These are phyloP conservation scores for Girardinus metallicus DNA, from an alignment of 2,797 vertebrate species.

Conservation along the genomic window DNA sequence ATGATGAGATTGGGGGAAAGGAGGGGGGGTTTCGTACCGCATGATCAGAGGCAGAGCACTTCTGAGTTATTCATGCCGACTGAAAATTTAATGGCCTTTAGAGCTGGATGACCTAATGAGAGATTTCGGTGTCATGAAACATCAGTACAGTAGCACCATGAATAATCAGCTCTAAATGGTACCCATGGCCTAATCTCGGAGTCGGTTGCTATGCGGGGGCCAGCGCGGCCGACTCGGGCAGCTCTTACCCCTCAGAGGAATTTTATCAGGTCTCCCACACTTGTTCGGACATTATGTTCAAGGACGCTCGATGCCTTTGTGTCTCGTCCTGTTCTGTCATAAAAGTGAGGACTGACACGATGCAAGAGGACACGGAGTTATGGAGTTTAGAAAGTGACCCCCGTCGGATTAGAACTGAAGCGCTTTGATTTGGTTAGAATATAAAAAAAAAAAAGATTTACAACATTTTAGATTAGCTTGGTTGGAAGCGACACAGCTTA, in stretches of 20 bases:
- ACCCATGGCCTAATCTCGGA: conserved; percentile 62
- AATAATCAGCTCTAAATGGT: conserved; percentile 76
- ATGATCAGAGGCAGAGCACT: conserved; percentile 71
- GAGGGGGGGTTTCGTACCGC: conserved; percentile 32
- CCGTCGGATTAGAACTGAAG: conserved; percentile 40
- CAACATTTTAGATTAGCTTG: background rate
- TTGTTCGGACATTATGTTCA: conserved; percentile 68
- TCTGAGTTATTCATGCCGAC: conserved; percentile 81
- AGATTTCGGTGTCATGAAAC: conserved; percentile 74
- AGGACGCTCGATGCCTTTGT: conserved; percentile 65
- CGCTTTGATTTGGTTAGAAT: conserved; percentile 8
- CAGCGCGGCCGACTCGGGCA: conserved; percentile 55
- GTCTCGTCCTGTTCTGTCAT: conserved; percentile 55
- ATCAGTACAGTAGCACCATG: conserved; percentile 70
- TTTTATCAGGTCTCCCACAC: conserved; percentile 77
- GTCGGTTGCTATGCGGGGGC: conserved; percentile 53
- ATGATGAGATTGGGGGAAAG: conserved; percentile 65
- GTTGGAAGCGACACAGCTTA: background rate
- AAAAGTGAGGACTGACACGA: conserved; percentile 47
- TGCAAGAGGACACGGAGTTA: conserved; percentile 42
- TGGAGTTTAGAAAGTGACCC: conserved; percentile 37
- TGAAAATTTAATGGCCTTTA: conserved; percentile 80
- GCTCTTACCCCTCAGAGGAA: conserved; percentile 70
- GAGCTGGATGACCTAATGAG: conserved; percentile 78
- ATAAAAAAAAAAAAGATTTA: background rate